Percentiles rank a stretch among this genome's conserved stretches.
Conservation (phyloP, 2,113 vertebrate genomes). For the Pseudois nayaur region DNA sequence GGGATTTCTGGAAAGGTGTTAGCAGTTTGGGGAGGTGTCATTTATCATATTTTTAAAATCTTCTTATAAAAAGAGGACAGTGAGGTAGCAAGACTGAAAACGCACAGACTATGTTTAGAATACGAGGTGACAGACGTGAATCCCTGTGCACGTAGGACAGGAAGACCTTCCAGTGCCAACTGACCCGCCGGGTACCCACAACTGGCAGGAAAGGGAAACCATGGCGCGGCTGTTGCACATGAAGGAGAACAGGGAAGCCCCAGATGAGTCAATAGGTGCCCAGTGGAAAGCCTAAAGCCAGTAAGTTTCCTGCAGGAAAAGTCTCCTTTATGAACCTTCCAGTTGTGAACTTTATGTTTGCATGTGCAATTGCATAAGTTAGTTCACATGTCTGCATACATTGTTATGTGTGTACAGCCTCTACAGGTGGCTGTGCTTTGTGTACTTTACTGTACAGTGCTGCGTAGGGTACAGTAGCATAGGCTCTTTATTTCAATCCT, state of each 20-base stretch:
- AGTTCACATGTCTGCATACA: background rate
- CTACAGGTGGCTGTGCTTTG: background rate
- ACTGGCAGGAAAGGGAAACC: background rate
- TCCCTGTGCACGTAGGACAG: background rate
- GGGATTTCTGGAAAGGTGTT: background rate
- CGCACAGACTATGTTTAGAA: background rate
- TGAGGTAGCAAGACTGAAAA: background rate
- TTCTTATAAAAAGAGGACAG: background rate
- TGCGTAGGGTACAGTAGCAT: background rate
- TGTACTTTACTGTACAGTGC: background rate
- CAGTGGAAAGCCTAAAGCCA: background rate
- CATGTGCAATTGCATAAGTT: rapidly evolving
- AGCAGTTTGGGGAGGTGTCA: background rate
- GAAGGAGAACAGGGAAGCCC: background rate
- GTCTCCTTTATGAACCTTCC: background rate
- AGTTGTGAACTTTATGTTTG: background rate
- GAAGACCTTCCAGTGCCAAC: background rate
- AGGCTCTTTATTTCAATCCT: background rate
- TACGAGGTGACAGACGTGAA: background rate
- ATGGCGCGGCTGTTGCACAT: rapidly evolving
- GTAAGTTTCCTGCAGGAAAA: background rate
- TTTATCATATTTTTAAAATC: background rate
- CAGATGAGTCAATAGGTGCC: background rate
- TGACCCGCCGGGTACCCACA: rapidly evolving
- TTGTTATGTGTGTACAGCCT: rapidly evolving